phyloP scores from a whole-genome alignment of 2,888 invertebrate genomes.

The Cybosia mesomella region DNA sequence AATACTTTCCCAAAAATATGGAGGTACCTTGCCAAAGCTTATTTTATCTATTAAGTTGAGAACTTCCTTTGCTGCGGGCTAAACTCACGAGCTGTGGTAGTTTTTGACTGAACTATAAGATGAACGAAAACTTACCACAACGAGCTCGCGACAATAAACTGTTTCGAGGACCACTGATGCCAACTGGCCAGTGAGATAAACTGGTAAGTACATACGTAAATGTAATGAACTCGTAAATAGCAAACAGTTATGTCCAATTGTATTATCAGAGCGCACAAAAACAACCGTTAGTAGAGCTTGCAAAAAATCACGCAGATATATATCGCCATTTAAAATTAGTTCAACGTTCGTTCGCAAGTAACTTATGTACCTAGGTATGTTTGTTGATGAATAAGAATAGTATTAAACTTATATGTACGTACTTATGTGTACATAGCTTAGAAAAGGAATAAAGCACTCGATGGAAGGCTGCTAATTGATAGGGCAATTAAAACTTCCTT shows the following conservation, averaged over 20 bases:
- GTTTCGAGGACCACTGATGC: neutral
- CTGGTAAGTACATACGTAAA: neutral
- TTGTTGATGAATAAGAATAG: neutral
- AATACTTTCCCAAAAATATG: no score
- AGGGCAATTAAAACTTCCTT: no score
- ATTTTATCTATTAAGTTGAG: no score
- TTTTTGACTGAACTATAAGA: neutral
- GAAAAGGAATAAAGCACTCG: neutral
- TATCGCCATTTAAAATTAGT: slow-evolving; percentile 2
- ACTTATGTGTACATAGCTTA: neutral
- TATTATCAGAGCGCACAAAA: neutral
- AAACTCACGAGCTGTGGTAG: neutral
- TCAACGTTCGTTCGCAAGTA: slow-evolving; percentile 2
- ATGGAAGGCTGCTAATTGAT: neutral
- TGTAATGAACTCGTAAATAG: neutral
- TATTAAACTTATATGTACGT: neutral
- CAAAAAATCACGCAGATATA: neutral
- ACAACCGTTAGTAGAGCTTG: neutral
- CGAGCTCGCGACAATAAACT: neutral
- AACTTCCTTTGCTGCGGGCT: no score
- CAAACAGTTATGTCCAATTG: neutral
- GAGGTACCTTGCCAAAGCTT: no score
- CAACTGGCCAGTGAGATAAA: neutral
- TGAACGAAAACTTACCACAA: neutral
- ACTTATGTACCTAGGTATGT: neutral